Evolutionary conservation across 2,888 invertebrate genomes (phyloP).

Genomic region (Ornithoptera alexandrae): DNA sequence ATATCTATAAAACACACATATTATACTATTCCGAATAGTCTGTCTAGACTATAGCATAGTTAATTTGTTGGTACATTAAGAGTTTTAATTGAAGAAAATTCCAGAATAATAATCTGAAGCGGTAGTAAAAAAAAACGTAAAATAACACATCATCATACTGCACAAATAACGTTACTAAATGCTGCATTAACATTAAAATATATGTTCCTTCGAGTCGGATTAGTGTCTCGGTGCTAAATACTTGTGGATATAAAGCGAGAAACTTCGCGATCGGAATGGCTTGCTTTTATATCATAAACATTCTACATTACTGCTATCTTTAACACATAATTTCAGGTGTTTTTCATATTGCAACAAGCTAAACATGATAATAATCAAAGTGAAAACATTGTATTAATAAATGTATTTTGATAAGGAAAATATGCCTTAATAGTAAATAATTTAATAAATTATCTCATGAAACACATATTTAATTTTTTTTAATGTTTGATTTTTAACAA

Average conservation of each 20-base stretch:
- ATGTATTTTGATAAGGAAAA: too few species aligned
- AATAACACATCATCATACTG: background rate
- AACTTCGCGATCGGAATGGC: background rate
- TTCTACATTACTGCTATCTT: background rate
- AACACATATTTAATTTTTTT: too few species aligned
- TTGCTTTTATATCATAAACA: background rate
- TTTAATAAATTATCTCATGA: too few species aligned
- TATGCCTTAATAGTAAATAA: too few species aligned
- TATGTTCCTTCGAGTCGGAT: slow-evolving; percentile 12
- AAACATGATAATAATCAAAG: background rate
- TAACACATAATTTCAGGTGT: background rate
- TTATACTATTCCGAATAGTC: too few species aligned
- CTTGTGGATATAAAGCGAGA: background rate
- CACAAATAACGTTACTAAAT: background rate
- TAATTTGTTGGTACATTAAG: too few species aligned
- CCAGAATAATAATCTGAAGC: background rate
- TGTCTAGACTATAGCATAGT: too few species aligned
- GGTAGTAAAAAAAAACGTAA: too few species aligned
- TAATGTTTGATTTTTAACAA: too few species aligned
- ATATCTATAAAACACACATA: too few species aligned
- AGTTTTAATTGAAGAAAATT: background rate
- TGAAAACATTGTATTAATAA: background rate
- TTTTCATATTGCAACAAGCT: background rate
- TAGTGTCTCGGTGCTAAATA: background rate
- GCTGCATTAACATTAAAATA: background rate